phyloP scores from a whole-genome alignment of 2,888 invertebrate species.

The Lymantria dispar region DNA sequence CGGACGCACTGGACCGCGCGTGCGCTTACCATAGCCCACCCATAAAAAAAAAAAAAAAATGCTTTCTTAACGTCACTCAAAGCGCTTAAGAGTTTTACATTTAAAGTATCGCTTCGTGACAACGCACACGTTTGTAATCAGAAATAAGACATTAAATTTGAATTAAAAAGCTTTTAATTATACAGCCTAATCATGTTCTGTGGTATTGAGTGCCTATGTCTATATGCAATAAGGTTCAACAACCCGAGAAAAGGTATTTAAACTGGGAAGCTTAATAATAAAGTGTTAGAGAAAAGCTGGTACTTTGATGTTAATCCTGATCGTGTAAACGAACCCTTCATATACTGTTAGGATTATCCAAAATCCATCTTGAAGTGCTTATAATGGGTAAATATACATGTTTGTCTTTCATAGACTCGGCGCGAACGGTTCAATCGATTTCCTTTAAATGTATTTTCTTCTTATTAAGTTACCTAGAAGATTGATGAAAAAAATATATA shows the following conservation, averaged over 20 bases:
- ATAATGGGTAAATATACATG: background rate
- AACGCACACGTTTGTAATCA: background rate
- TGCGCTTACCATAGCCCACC: no score
- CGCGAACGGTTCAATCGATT: no score
- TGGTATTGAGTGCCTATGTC: constrained; percentile 1
- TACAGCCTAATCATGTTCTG: constrained; percentile 5
- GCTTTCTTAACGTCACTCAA: constrained; percentile 1
- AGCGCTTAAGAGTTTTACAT: background rate
- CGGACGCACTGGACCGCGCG: no score
- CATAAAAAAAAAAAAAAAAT: no score
- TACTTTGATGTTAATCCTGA: background rate
- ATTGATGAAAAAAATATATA: no score
- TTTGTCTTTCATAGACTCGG: background rate
- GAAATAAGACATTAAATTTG: constrained; percentile 6
- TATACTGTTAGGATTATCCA: background rate
- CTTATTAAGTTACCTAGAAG: no score
- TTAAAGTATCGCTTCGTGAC: constrained; percentile 4
- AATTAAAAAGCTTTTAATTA: constrained; percentile 8
- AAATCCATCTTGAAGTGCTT: background rate
- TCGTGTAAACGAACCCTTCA: background rate
- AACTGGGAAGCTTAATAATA: background rate
- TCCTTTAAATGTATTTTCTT: no score
- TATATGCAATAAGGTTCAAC: constrained; percentile 1
- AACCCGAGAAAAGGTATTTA: background rate
- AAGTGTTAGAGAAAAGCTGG: background rate